phyloP scores from a whole-genome alignment of 2,888 invertebrate species.

The Pegoplata infirma region DNA sequence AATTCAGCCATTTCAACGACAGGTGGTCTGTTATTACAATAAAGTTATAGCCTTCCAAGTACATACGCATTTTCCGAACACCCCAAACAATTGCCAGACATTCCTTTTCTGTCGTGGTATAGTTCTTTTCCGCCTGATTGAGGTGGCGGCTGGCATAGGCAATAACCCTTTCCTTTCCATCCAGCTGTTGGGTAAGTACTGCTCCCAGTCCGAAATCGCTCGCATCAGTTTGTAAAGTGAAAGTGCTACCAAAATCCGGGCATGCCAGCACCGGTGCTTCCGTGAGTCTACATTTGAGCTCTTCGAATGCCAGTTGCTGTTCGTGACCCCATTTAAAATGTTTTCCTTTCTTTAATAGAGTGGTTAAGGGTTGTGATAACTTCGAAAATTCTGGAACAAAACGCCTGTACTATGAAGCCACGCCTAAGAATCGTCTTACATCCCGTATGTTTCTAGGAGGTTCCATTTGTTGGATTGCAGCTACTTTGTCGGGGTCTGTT shows the following conservation, averaged over 20 bases:
- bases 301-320: conserved; percentile 15
- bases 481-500: conserved; percentile 38
- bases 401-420: conserved; percentile 41
- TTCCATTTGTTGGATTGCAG: conserved; percentile 1
- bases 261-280: conserved; percentile 36
- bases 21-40: neutral
- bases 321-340: conserved; percentile 29
- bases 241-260: conserved; percentile 13
- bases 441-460: conserved; percentile 12
- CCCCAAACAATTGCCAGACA: no score
- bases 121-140: conserved; percentile 5
- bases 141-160: neutral
- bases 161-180: neutral
- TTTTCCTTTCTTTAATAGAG: conserved; percentile 37
- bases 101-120: neutral
- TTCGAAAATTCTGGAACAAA: conserved; percentile 34
- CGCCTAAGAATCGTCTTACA: conserved; percentile 21
- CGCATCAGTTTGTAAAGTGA: conserved; percentile 35
- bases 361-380: conserved; percentile 10
- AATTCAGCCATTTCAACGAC: conserved; percentile 26
- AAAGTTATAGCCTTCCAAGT: conserved; percentile 2
- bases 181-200: conserved; percentile 20
- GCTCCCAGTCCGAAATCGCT: no score
- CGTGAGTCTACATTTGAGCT: conserved; percentile 16
- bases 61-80: conserved; percentile 13